A percentile compares a stretch with the other conserved stretches of the same genome.
Conservation (phyloP, 1,140 invertebrate genomes). For the Heliconius melpomene region DNA sequence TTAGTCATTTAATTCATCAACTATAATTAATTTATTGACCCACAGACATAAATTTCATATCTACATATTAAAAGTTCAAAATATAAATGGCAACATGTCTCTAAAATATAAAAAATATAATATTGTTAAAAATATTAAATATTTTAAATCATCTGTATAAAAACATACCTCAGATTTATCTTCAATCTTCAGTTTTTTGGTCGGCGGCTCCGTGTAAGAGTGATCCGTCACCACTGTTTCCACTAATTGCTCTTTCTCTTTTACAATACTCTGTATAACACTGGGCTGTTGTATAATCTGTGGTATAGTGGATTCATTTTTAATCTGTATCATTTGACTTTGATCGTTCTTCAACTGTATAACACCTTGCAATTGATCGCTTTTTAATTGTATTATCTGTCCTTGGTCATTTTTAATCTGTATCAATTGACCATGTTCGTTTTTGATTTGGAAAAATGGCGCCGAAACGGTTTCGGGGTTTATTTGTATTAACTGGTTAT, state of each 20-base stretch:
- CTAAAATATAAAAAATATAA: too few relatives aligned
- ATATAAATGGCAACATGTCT: too few relatives aligned
- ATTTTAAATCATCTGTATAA: not conserved
- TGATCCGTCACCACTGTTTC: constrained; percentile 62
- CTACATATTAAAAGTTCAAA: too few relatives aligned
- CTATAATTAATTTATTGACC: too few relatives aligned
- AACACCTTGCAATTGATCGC: constrained; percentile 63
- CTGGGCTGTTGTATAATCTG: constrained; percentile 43
- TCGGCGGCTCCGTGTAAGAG: constrained; percentile 68
- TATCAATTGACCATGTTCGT: constrained; percentile 72
- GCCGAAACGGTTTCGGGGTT: constrained; percentile 51
- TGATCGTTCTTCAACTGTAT: constrained; percentile 65
- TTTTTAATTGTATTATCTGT: constrained; percentile 72
- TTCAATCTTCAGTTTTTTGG: constrained; percentile 65
- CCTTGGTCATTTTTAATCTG: constrained; percentile 75
- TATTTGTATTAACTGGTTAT: constrained; percentile 64
- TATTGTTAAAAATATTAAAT: too few relatives aligned
- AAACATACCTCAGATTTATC: constrained; percentile 60
- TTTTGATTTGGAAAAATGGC: constrained; percentile 73
- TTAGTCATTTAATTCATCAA: too few relatives aligned
- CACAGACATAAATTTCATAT: too few relatives aligned
- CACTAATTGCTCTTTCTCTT: constrained; percentile 56
- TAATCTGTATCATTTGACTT: constrained; percentile 60
- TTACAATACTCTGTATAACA: constrained; percentile 52
- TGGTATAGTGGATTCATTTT: constrained; percentile 45